phyloP scores from a whole-genome alignment of 2,797 vertebrate genomes.

The Chaetodon trifasciatus region DNA sequence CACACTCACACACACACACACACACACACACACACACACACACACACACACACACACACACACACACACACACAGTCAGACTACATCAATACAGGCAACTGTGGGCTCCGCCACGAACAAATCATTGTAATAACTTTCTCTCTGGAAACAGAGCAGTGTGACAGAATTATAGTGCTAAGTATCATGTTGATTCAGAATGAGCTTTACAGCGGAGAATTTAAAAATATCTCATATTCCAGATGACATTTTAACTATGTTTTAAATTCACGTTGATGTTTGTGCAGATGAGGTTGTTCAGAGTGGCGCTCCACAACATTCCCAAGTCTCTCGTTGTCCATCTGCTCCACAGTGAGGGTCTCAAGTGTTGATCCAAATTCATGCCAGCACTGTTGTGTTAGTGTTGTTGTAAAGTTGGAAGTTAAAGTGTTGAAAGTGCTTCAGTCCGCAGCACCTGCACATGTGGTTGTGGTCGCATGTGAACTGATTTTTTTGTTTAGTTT shows the following conservation, averaged over 20 bases:
- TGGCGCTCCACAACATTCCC: constrained; percentile 36
- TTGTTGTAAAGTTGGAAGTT: constrained; percentile 21
- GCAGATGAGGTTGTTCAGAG: constrained; percentile 49
- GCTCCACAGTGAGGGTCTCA: constrained; percentile 37
- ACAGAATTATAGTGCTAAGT: constrained; percentile 69
- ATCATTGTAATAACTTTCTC: constrained; percentile 64
- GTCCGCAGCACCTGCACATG: neutral
- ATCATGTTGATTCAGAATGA: constrained; percentile 73
- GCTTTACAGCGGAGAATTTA: constrained; percentile 57
- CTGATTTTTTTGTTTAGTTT: neutral
- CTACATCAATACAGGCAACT: constrained; percentile 30
- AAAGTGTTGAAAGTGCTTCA: neutral
- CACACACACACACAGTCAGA: neutral
- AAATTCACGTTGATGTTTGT: constrained; percentile 63
- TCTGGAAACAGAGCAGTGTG: constrained; percentile 50
- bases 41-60: constrained; percentile 10
- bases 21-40: neutral
- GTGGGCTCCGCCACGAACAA: constrained; percentile 39
- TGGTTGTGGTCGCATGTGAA: neutral
- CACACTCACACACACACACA: neutral
- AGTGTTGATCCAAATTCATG: constrained; percentile 34
- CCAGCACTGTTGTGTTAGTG: neutral
- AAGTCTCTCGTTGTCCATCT: constrained; percentile 44
- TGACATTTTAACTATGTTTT: constrained; percentile 76
- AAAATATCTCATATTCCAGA: constrained; percentile 53